Evolutionary conservation across 2,797 vertebrate genomes (phyloP), one percentile per base, ranked within the genome.

Genomic region (Novumbra hubbsi): DNA sequence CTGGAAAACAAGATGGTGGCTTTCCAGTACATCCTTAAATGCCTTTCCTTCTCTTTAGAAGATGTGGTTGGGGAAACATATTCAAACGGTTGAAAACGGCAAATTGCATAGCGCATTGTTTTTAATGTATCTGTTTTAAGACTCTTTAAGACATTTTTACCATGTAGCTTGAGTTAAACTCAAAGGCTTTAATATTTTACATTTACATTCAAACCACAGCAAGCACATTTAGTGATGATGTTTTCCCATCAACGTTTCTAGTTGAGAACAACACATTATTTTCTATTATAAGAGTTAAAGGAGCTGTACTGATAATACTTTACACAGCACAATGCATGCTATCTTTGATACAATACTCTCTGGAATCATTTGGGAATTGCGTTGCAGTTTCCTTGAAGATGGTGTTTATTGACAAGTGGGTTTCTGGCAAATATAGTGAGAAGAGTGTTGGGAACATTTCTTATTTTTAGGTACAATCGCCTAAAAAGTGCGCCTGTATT

Each of bases 1-100:
- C 30, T 65, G 65, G 19, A 9, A 70, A 70, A 70, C 48, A 70
- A 70, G 49, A 70, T 70, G 68, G 68, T 12, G 16, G 68, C 49
- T 70, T 9, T 14, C 12, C 41, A 8, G 15, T 17, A 17, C 2
- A 24, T 41, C 66, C 15, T 24, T 69, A 24, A 5, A 38, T 16
- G 17, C 24, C 16, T 45, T 69, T 50, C 24, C 34, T 38, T 7
- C 3, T 50, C 45, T 1, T 24, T 68, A 17, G 45, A 21, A 11
- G 67, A 68, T 49, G n/a, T 45, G 21, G 45, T 49, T 68, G 24
- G 67, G 24, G 41, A 11, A 27, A 27, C 24, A 60, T 24, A 60
- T 60, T 24, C 24, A 60, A 27, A 60, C 24, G 12, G 24, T 14
- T 21, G 21, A 60, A n/a, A n/a, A n/a, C n/a, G n/a, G 55, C 9